Percentiles rank a stretch among this genome's conserved stretches.
Evolutionary conservation across 1,140 invertebrate species (phyloP).

Genomic region (Drosophila chauvacae): DNA sequence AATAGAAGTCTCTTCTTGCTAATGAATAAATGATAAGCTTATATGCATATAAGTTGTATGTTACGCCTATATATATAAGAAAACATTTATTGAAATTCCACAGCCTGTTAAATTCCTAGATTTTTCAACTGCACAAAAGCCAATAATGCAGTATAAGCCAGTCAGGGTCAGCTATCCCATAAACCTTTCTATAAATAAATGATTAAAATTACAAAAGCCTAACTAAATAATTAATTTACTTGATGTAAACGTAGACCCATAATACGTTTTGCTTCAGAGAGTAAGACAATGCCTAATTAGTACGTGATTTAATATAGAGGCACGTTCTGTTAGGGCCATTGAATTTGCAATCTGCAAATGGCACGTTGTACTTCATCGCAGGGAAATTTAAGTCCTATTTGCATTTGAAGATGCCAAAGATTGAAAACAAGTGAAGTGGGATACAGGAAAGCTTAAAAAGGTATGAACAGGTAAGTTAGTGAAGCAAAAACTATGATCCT

Average conservation of each 20-base stretch:
- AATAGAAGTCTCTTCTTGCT: too few relatives aligned
- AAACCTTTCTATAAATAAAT: background rate
- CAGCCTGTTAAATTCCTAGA: background rate
- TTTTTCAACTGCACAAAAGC: background rate
- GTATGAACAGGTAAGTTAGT: background rate
- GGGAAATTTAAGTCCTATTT: slow-evolving; percentile 19
- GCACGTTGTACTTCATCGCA: slow-evolving; percentile 45
- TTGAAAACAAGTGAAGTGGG: background rate
- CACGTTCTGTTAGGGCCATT: slow-evolving; percentile 18
- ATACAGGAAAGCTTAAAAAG: background rate
- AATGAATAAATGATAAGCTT: background rate
- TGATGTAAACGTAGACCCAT: background rate
- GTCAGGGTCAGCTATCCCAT: background rate
- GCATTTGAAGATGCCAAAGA: slow-evolving; percentile 2
- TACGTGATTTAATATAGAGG: slow-evolving; percentile 12
- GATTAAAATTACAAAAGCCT: background rate
- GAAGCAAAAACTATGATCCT: background rate
- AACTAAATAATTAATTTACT: background rate
- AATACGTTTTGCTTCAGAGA: background rate
- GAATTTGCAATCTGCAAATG: slow-evolving; percentile 9
- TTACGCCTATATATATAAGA: background rate
- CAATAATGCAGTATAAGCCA: too few relatives aligned
- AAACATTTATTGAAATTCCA: background rate
- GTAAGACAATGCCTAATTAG: slow-evolving; percentile 24
- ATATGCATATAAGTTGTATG: background rate